Percentiles rank a stretch among this genome's conserved stretches.
phyloP scores from a whole-genome alignment of 2,888 invertebrate species.

The Trichogramma dendrolimi region DNA sequence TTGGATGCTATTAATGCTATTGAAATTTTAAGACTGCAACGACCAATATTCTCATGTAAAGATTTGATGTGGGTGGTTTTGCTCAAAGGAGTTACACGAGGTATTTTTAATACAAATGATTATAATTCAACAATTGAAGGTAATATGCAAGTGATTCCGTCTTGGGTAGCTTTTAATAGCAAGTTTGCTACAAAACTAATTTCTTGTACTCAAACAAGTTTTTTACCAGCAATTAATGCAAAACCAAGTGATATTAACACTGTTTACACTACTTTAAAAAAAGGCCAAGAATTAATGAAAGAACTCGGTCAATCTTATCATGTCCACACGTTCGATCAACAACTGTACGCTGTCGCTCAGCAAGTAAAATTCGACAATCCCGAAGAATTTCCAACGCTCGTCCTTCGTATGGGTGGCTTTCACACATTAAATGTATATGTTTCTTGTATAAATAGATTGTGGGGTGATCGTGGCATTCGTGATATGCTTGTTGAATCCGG shows the following conservation, averaged over 20 bases:
- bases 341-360: conserved; percentile 3
- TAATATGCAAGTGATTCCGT: neutral
- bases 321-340: conserved; percentile 4
- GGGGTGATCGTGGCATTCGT: neutral
- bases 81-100: too few relatives aligned
- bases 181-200: neutral
- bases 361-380: neutral
- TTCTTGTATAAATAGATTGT: neutral
- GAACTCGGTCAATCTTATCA: neutral
- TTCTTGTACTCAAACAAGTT: neutral
- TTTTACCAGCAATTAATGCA: conserved; percentile 1
- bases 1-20: too few relatives aligned
- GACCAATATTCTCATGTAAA: too few relatives aligned
- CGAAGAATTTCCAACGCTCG: neutral
- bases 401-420: neutral
- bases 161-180: conserved; percentile 1
- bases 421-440: neutral
- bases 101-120: too few relatives aligned
- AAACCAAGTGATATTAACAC: conserved; percentile 2
- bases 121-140: too few relatives aligned
- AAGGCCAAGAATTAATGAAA: neutral
- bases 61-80: too few relatives aligned
- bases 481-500: conserved; percentile 11
- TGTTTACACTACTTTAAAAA: conserved; percentile 1
- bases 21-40: too few relatives aligned